Evolutionary conservation across 2,888 invertebrate species (phyloP).

Genomic region (Conus canariensis): DNA sequence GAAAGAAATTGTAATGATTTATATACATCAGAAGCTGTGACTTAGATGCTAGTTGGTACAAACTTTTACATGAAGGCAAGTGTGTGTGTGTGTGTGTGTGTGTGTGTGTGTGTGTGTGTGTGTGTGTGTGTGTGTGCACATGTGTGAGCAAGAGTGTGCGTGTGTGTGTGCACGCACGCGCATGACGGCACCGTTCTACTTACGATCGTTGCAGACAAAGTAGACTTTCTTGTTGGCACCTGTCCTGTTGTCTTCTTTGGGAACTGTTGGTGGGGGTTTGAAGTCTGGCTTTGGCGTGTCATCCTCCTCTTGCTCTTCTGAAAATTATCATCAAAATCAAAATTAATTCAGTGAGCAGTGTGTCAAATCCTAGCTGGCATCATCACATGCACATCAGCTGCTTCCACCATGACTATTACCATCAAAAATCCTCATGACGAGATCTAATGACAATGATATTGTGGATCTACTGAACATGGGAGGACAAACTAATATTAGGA

Average conservation of each 20-base stretch:
- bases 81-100: background rate
- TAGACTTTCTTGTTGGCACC: slow-evolving; percentile 90
- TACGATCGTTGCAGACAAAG: slow-evolving; percentile 88
- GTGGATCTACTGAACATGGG: no score
- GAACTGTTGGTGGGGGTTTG: slow-evolving; percentile 84
- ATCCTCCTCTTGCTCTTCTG: slow-evolving; percentile 81
- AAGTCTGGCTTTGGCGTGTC: slow-evolving; percentile 83
- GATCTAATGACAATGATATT: no score
- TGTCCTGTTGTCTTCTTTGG: slow-evolving; percentile 87
- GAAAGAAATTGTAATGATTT: no score
- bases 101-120: background rate
- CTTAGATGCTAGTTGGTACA: no score
- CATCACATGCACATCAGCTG: no score
- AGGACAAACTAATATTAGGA: no score
- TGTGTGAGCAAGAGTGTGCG: background rate
- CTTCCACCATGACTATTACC: no score
- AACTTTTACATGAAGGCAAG: background rate
- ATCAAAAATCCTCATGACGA: no score
- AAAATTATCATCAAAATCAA: background rate
- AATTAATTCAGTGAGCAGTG: no score
- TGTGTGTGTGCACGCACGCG: background rate
- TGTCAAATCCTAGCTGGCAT: no score
- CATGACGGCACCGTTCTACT: slow-evolving; percentile 54
- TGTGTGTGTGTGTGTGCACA: background rate
- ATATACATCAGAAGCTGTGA: no score